phyloP scores from a whole-genome alignment of 2,888 invertebrate species.

The Busseola fusca region DNA sequence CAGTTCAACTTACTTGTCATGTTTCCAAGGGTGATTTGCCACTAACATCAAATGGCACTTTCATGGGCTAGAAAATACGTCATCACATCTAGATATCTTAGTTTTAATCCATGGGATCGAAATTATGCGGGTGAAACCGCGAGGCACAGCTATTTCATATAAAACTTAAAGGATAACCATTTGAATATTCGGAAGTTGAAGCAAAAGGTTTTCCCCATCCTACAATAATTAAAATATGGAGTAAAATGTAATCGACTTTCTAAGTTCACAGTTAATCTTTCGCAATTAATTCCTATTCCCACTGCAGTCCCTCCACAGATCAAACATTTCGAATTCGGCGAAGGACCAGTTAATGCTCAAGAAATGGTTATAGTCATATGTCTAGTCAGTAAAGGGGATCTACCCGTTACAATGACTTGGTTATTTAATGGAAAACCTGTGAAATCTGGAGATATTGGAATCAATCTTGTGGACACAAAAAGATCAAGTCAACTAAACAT shows the following conservation, averaged over 20 bases:
- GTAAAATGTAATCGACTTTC: background rate
- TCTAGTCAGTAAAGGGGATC: slow-evolving; percentile 92
- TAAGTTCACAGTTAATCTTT: slow-evolving; percentile 7
- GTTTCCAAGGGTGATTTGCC: slow-evolving; percentile 93
- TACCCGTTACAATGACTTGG: slow-evolving; percentile 92
- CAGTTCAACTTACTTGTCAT: slow-evolving; percentile 91
- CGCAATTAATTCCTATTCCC: slow-evolving; percentile 44
- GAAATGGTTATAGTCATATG: slow-evolving; percentile 92
- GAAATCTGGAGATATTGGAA: slow-evolving; percentile 79
- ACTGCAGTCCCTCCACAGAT: slow-evolving; percentile 93
- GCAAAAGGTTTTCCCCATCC: background rate
- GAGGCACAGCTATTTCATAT: too few species aligned
- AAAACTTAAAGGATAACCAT: background rate
- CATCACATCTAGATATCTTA: slow-evolving; percentile 90
- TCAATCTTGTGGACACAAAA: slow-evolving; percentile 79
- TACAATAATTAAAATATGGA: background rate
- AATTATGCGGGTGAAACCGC: too few species aligned
- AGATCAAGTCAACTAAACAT: slow-evolving; percentile 89
- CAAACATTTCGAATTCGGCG: slow-evolving; percentile 93
- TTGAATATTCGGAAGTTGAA: background rate
- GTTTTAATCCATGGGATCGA: too few species aligned
- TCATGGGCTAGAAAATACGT: slow-evolving; percentile 90
- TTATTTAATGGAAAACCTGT: slow-evolving; percentile 89
- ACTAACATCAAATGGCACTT: slow-evolving; percentile 93
- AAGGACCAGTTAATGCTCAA: slow-evolving; percentile 92